Evolutionary conservation across 2,888 invertebrate species (phyloP), one percentile per base, ranked within the genome.

Genomic region (Nomada fucata): DNA sequence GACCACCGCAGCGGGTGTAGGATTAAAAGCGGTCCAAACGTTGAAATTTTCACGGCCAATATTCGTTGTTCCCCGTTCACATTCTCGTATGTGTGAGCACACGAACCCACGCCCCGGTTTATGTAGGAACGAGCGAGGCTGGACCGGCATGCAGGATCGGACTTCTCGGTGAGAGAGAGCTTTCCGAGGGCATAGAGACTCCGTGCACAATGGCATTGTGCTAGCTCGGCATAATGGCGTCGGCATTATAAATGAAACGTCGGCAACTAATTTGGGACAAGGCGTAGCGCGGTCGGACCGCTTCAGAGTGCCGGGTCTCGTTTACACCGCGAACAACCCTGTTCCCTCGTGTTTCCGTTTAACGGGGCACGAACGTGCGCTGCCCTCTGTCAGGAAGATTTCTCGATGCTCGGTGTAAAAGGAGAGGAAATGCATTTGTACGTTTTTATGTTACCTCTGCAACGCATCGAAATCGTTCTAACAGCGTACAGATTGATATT

Each of bases 241-340:
- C 88, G 89, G 90, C 86, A 89, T 92, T 92, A 92, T 92, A 92
- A 92, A 92, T 90, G 92, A 92, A 91, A 91, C 89, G 91, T 91
- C 91, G 91, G 92, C 91, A 90, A 91, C 91, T 91, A 92, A 92
- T 92, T 92, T 92, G 89, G 87, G 88, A 86, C 90, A 87, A 86
- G 85, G 74, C 80, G 77, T 74, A 71, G 61, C 74, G 61, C 74
- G 70, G 63, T 74, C 61, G 73, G 75, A 75, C 60, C 81, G 73
- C 50, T 73, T 63, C 72, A 44, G 72, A 75, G 64, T 60, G 57
- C 47, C 77, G 72, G 71, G 59, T 75, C 67, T 71, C 82, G 74
- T 84, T 84, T 83, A 80, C 76, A 80, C 69, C 68, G 44, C 57
- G 57, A 60, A 65, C 53, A 61, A 78, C 42, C 69, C 63, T 52